phyloP scores from a whole-genome alignment of 2,797 vertebrate species.

The Tenualosa thibaudeaui region DNA sequence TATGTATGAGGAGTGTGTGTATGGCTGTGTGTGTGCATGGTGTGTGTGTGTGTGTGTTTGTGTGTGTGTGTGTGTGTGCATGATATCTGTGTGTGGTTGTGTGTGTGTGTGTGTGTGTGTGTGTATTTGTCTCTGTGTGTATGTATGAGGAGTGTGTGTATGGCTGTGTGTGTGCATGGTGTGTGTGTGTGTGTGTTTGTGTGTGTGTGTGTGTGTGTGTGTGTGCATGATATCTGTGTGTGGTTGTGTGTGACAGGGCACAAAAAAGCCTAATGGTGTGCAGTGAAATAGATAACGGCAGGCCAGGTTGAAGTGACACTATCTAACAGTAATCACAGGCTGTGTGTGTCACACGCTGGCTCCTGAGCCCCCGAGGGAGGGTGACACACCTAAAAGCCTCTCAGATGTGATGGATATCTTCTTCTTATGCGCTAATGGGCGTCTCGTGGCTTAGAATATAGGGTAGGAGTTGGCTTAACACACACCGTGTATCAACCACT shows the following conservation, averaged over 20 bases:
- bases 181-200: background rate
- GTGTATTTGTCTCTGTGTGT: too few species aligned
- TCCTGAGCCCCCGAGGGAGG: too few species aligned
- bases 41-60: slow-evolving; percentile 13
- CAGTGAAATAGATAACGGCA: background rate
- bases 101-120: background rate
- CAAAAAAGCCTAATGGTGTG: too few species aligned
- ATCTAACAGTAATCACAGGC: slow-evolving; percentile 21
- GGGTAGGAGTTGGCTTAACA: slow-evolving; percentile 49
- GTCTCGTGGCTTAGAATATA: slow-evolving; percentile 27
- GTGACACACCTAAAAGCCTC: slow-evolving; percentile 31
- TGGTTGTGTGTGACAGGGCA: slow-evolving; percentile 17
- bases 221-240: background rate
- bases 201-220: background rate
- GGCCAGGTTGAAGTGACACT: slow-evolving; percentile 30
- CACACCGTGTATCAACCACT: slow-evolving; percentile 54
- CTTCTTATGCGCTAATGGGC: slow-evolving; percentile 45
- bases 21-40: slow-evolving; percentile 29
- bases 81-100: background rate
- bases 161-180: background rate
- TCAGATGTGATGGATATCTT: slow-evolving; percentile 58
- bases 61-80: background rate
- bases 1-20: background rate
- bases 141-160: background rate
- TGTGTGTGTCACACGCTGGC: too few species aligned